Evolutionary conservation across 1,140 invertebrate species (phyloP).

Genomic region (Orius laevigatus): DNA sequence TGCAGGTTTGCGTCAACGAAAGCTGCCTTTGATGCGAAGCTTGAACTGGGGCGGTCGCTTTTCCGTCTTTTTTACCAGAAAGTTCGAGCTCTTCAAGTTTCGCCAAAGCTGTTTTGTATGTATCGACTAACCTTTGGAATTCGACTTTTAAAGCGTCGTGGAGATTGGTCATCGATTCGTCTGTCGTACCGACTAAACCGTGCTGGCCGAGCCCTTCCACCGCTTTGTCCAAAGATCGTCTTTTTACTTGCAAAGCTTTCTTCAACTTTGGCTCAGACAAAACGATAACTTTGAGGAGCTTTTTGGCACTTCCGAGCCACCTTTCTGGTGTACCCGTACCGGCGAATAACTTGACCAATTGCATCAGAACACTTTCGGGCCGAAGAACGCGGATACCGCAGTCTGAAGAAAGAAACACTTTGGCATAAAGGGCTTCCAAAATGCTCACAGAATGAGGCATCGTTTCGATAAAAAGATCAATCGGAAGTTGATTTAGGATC

Average conservation of each 20-base stretch:
- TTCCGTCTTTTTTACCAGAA: conserved; percentile 23
- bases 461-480: conserved; percentile 72
- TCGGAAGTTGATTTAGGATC: conserved; percentile 45
- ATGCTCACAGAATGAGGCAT: conserved; percentile 71
- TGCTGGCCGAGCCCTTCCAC: conserved; percentile 76
- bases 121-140: conserved; percentile 64
- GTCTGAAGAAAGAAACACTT: conserved; percentile 34
- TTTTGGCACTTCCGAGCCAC: conserved; percentile 33
- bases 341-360: conserved; percentile 62
- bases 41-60: conserved; percentile 56
- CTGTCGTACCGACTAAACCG: conserved; percentile 51
- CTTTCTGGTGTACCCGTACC: conserved; percentile 28
- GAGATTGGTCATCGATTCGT: conserved; percentile 38
- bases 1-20: conserved; percentile 59
- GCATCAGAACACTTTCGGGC: conserved; percentile 60
- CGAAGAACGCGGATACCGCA: conserved; percentile 32
- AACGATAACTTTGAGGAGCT: conserved; percentile 33
- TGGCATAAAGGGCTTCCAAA: conserved; percentile 69
- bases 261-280: conserved; percentile 36
- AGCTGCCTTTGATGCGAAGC: conserved; percentile 79
- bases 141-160: conserved; percentile 40
- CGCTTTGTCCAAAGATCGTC: conserved; percentile 60
- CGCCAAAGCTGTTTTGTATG: conserved; percentile 72
- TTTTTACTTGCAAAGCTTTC: conserved; percentile 40
- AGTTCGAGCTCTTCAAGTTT: conserved; percentile 67